Evolutionary conservation across 1,140 invertebrate genomes (phyloP).

Genomic region (Meloidogyne exigua): DNA sequence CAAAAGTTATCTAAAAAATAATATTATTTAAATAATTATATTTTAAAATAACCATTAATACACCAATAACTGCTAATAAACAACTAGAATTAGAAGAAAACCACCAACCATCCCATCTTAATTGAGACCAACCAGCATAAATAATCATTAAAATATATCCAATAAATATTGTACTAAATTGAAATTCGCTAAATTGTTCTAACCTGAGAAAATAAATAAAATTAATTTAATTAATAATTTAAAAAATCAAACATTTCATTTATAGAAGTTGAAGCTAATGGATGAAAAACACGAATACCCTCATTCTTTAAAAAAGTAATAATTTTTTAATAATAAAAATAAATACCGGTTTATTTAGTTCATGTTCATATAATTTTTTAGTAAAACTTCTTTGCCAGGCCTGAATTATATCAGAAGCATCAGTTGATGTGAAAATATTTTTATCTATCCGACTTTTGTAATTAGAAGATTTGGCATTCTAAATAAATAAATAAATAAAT

Average conservation of each 20-base stretch:
- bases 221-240: conserved; percentile 70
- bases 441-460: conserved; percentile 25
- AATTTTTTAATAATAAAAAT: neutral
- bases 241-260: conserved; percentile 89
- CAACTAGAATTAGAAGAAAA: conserved; percentile 80
- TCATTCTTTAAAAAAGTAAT: conserved; percentile 36
- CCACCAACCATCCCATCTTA: conserved; percentile 71
- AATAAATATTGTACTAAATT: conserved; percentile 77
- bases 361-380: conserved; percentile 71
- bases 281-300: conserved; percentile 75
- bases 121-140: conserved; percentile 77
- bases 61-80: conserved; percentile 80
- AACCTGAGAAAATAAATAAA: neutral
- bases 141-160: conserved; percentile 81
- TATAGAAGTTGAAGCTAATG: conserved; percentile 85
- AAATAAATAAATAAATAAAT: conserved; percentile 11
- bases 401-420: conserved; percentile 84
- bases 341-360: conserved; percentile 60
- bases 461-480: conserved; percentile 15
- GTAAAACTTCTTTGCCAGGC: conserved; percentile 81
- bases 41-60: conserved; percentile 64
- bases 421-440: conserved; percentile 81
- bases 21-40: neutral
- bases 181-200: conserved; percentile 68
- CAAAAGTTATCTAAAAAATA: conserved; percentile 71